These are phyloP conservation scores for Alviniconcha strummeri DNA, from an alignment of 2,888 invertebrate species.

Conservation along the genomic window DNA sequence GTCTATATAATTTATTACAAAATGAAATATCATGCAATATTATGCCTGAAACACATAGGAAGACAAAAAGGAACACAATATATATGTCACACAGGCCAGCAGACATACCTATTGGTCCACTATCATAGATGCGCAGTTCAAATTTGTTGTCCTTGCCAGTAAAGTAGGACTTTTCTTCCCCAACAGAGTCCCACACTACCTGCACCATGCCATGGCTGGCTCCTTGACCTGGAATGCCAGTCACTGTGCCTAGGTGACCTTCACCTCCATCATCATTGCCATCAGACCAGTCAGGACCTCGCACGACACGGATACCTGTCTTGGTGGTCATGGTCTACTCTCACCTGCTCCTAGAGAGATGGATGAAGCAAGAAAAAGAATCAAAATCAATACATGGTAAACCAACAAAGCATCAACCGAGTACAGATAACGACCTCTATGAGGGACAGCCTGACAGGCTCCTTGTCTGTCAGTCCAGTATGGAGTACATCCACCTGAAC, in stretches of 20 bases:
- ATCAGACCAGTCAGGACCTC: slow-evolving; percentile 27
- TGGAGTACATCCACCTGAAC: no score
- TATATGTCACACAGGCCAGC: background rate
- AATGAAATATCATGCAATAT: no score
- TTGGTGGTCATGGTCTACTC: slow-evolving; percentile 18
- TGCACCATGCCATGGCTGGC: slow-evolving; percentile 13
- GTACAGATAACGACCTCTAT: no score
- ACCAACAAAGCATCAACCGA: no score
- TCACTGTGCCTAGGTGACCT: slow-evolving; percentile 27
- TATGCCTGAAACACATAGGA: background rate
- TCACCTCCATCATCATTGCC: slow-evolving; percentile 25
- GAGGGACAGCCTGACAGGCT: no score
- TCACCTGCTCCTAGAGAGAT: background rate
- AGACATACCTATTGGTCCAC: slow-evolving; percentile 12
- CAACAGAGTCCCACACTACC: slow-evolving; percentile 21
- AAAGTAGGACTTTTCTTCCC: slow-evolving; percentile 23
- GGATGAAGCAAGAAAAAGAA: background rate
- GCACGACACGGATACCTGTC: slow-evolving; percentile 29
- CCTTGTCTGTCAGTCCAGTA: no score
- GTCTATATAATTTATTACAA: no score
- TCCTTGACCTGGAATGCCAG: slow-evolving; percentile 1
- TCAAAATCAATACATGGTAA: background rate
- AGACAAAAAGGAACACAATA: background rate
- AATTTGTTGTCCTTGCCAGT: slow-evolving; percentile 22
- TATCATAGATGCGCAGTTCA: slow-evolving; percentile 20